phyloP scores from a whole-genome alignment of 2,797 vertebrate genomes.

The Danio aesculapii region DNA sequence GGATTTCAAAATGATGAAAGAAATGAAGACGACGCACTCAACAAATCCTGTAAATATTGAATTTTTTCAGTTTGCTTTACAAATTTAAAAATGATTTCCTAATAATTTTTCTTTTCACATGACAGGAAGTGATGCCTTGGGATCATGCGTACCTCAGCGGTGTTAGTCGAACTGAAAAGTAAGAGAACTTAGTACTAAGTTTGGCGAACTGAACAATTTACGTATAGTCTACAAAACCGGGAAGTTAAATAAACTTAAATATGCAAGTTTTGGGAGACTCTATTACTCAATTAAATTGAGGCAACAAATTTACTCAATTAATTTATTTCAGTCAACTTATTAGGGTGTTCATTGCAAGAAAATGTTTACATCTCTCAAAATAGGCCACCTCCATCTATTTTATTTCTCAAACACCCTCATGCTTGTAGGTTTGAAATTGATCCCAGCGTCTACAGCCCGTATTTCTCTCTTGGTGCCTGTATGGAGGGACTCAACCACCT shows the following conservation, averaged over 20 bases:
- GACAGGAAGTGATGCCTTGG: constrained; percentile 93
- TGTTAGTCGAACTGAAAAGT: constrained; percentile 92
- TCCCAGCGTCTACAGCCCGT: constrained; percentile 91
- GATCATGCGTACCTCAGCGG: constrained; percentile 94
- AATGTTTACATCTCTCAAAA: not conserved
- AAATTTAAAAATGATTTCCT: not conserved
- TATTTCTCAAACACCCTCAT: not conserved
- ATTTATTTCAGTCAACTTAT: too few species aligned
- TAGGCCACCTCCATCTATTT: not conserved
- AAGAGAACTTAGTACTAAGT: too few species aligned
- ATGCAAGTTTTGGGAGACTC: too few species aligned
- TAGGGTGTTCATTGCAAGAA: too few species aligned
- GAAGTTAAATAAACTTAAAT: too few species aligned
- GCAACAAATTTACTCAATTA: too few species aligned
- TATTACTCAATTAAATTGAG: too few species aligned
- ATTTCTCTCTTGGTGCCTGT: constrained; percentile 91
- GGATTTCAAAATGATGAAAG: constrained; percentile 91
- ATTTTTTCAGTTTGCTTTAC: not conserved
- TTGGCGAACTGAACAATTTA: too few species aligned
- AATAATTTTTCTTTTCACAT: not conserved
- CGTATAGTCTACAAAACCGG: too few species aligned
- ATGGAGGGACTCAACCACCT: constrained; percentile 94
- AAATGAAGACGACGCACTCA: constrained; percentile 90
- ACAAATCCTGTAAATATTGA: constrained; percentile 82
- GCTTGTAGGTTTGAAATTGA: constrained; percentile 91